Conservation (phyloP, 53 echinoderm and acorn worm genomes). For the Apostichopus leukothele region DNA sequence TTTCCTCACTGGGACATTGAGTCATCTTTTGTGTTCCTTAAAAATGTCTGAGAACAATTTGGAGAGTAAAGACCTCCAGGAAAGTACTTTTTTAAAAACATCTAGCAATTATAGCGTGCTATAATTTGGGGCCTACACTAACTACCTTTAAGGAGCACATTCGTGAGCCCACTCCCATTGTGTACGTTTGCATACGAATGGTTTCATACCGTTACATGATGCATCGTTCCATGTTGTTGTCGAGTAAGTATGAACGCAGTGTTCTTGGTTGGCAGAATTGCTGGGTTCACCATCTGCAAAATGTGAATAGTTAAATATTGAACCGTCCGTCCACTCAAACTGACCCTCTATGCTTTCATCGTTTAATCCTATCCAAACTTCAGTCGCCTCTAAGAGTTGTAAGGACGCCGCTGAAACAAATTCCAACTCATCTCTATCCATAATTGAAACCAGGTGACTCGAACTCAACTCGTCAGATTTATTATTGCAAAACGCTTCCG, state of each 20-base stretch:
- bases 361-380: slow-evolving; percentile 30
- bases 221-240: neutral
- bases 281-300: neutral
- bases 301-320: neutral
- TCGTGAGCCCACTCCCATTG: slow-evolving; percentile 5
- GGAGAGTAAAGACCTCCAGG: too few species aligned
- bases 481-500: neutral
- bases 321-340: slow-evolving; percentile 24
- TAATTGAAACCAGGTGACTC: slow-evolving; percentile 30
- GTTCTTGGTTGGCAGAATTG: neutral
- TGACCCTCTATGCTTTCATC: neutral
- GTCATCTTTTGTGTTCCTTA: too few species aligned
- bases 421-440: neutral
- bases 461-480: neutral
- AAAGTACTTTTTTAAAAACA: too few species aligned
- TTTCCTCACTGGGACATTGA: too few species aligned
- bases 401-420: neutral
- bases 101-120: too few species aligned
- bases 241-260: neutral
- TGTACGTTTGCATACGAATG: slow-evolving; percentile 2
- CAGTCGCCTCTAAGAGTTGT: neutral
- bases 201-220: neutral
- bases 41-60: too few species aligned
- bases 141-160: too few species aligned
- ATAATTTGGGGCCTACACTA: too few species aligned